These are phyloP conservation scores for Scaptomyza pallida DNA, from an alignment of 1,140 invertebrate species.

Conservation along the genomic window DNA sequence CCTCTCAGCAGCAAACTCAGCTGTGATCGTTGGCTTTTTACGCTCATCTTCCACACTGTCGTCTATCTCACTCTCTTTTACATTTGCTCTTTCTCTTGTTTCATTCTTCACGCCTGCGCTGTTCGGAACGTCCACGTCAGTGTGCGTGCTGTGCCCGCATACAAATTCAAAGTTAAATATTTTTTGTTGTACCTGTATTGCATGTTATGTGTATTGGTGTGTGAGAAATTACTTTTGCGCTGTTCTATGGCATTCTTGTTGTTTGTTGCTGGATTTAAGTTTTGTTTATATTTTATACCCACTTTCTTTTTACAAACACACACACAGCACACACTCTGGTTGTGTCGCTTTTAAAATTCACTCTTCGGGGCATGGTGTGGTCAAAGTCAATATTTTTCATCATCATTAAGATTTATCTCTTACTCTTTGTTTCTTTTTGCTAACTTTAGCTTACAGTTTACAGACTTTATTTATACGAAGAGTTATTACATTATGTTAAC, in stretches of 20 bases:
- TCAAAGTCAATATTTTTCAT: conserved; percentile 44
- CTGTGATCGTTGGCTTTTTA: conserved; percentile 8
- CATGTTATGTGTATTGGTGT: background rate
- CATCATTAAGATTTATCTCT: conserved; percentile 7
- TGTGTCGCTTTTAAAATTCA: conserved; percentile 50
- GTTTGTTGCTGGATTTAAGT: conserved; percentile 42
- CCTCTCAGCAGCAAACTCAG: conserved; percentile 26
- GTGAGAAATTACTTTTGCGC: conserved; percentile 22
- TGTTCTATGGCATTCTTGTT: conserved; percentile 49
- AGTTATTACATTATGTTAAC: conserved; percentile 5
- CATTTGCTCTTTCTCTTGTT: conserved; percentile 26
- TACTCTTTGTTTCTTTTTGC: conserved; percentile 48
- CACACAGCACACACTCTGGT: conserved; percentile 20
- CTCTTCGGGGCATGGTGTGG: conserved; percentile 1
- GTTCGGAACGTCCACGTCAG: conserved; percentile 60
- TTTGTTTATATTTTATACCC: conserved; percentile 78
- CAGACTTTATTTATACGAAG: conserved; percentile 8
- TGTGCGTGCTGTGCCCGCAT: conserved; percentile 52
- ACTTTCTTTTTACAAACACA: conserved; percentile 74
- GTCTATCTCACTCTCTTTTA: conserved; percentile 8
- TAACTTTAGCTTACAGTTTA: conserved; percentile 15
- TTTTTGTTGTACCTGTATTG: background rate
- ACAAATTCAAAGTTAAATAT: conserved; percentile 26
- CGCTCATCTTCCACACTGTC: conserved; percentile 18
- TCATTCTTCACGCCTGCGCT: conserved; percentile 74